Evolutionary conservation across 2,888 invertebrate species (phyloP).

Genomic region (Sacculina carcini): DNA sequence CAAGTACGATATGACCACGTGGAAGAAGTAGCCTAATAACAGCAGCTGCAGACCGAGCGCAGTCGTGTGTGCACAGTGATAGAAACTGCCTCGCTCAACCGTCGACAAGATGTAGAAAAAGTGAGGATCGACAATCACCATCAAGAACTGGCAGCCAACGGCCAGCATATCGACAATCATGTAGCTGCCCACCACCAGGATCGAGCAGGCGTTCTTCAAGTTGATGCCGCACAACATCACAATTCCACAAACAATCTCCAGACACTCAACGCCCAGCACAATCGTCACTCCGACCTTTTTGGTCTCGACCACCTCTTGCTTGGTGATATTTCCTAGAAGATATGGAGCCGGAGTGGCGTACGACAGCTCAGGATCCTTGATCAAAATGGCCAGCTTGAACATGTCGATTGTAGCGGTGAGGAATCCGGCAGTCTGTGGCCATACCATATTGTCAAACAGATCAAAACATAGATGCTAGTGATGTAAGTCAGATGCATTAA

Average conservation of each 20-base stretch:
- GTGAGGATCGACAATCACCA: neutral
- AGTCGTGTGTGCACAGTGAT: neutral
- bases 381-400: conserved; percentile 2
- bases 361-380: neutral
- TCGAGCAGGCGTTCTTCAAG: neutral
- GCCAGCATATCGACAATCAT: neutral
- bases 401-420: neutral
- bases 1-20: neutral
- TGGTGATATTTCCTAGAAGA: neutral
- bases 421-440: neutral
- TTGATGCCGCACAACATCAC: neutral
- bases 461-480: no score
- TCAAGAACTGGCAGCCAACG: neutral
- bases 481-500: no score
- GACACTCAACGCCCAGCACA: neutral
- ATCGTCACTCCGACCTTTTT: neutral
- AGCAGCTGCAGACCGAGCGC: neutral
- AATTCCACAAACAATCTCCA: neutral
- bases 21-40: neutral
- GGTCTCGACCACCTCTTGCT: neutral
- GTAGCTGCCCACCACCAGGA: neutral
- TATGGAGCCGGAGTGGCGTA: neutral
- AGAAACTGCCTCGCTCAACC: neutral
- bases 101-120: neutral
- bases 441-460: no score